A percentile compares a stretch with the other conserved stretches of the same genome.
phyloP scores from a whole-genome alignment of 2,113 vertebrate genomes.

The Mesitornis unicolor region DNA sequence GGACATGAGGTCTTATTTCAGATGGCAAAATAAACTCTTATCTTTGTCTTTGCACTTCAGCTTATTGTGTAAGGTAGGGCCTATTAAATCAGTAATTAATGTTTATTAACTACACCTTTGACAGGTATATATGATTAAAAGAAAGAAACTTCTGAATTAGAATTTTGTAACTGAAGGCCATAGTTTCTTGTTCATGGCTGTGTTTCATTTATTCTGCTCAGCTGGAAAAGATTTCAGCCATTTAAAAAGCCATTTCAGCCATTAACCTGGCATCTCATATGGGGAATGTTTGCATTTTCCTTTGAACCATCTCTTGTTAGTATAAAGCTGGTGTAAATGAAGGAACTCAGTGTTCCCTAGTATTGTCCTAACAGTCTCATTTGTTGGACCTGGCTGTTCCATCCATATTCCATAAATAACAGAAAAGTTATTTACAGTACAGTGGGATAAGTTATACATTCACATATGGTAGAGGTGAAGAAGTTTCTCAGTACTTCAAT shows the following conservation, averaged over 20 bases:
- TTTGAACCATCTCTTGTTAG: not conserved
- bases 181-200: not conserved
- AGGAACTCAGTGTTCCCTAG: not conserved
- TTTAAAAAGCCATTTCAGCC: not conserved
- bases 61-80: not conserved
- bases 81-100: not conserved
- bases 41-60: not conserved
- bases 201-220: not conserved
- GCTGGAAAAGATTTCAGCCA: not conserved
- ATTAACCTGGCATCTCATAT: not conserved
- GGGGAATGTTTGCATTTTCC: not conserved
- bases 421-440: not conserved
- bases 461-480: not conserved
- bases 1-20: not conserved
- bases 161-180: not conserved
- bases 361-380: not conserved
- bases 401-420: no score
- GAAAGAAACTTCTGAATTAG: not conserved
- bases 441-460: not conserved
- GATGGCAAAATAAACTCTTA: not conserved
- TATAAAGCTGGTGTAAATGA: not conserved
- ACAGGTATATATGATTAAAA: not conserved
- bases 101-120: not conserved
- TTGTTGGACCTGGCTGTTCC: not conserved
- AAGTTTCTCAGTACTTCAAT: not conserved